Evolutionary conservation across 1,140 invertebrate genomes (phyloP), one percentile per base, ranked within the genome.

Genomic region (Atta texana): DNA sequence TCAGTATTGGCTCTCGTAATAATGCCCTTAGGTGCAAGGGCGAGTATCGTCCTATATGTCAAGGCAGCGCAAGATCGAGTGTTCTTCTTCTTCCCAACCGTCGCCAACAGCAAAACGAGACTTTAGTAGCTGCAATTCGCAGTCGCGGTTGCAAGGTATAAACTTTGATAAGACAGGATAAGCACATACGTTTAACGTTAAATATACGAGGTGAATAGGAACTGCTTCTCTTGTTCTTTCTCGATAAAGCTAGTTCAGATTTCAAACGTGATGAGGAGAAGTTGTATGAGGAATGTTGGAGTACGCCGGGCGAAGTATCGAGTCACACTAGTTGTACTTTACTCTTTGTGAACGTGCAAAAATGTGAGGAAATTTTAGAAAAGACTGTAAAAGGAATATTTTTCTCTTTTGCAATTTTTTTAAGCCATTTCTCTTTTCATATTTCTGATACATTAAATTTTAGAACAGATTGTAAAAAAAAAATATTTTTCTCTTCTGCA

Each of bases 111-210:
- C 16, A 12, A 74, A 74, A 61, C 6, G 68, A 24, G 44, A 55
- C 18, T 24, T 8, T 51, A 21, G 3, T 18, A 6, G 64, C 18
- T 21, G 28, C 63, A 34, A 4, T 34, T 66, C 31, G 10, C 6
- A 31, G 24, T n/a, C 12, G 44, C 44, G 21, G 16, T 18, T 14
- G 10, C 10, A n/a, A 53, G 76, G 63, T 80, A 68, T 72, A 49
- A 44, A 49, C 18, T 8, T 64, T 44, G 63, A 39, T 55, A 49
- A 59, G 53, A 63, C 16, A 14, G 28, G 1, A 31, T 49, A 53
- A 24, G n/a, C 55, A 61, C 24, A 39, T 75, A 74, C 39, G 68
- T 82, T 72, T 63, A 72, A 18, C 18, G 49, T 21, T 69, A 44
- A 80, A 34, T 31, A 21, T 63, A 12, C 16, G 10, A 44, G 10